Base-by-base conservation (phyloP, 2,113 vertebrate genomes). In the Clinocottus analis region DNA sequence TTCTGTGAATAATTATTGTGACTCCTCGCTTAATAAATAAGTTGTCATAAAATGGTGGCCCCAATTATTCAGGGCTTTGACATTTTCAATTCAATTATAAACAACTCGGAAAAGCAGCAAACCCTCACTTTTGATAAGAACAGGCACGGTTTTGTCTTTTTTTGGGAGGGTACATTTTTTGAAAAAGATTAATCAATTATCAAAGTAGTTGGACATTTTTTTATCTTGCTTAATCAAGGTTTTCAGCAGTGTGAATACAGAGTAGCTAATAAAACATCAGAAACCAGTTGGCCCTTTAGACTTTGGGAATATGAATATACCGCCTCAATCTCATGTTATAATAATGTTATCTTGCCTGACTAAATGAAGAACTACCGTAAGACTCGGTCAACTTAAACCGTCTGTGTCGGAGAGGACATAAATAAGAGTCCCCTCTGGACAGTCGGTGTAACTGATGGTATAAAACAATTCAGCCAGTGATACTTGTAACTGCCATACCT, bases 381-480 rank as follows among this genome's bases (percentile, higher is more conserved):
- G 31, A 41, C 29, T 27, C 39, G 33, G 13, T 58, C 29, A 56
- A 51, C 25, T 19, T 2, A 23, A 25, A n/a, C 14, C n/a, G 27
- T 45, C 37, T 0, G 7, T 14, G 33, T n/a, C n/a, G 17, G 7
- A 9, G 1, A 41, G 5, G 21, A 53, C 33, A 72, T 21, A 29
- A 17, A 72, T 21, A 58, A 17, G 55, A 12, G 8, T 61, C 55
- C 41, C 29, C 35, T 14, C 43, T 60, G 49, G 17, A 43, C 43
- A 23, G 77, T 49, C 33, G 7, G 37, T 79, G 43, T 60, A 43
- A 27, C 23, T 43, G 51, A 73, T 7, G 37, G 47, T 27, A n/a
- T 73, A 51, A 65, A 41, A 72, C 69, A 45, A 69, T 62, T 73
- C 27, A 55, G 11, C 60, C 37, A 25, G 41, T 41, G 63, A 82